Evolutionary conservation across 2,888 invertebrate species (phyloP), one percentile per base, ranked within the genome.

Genomic region (Halictus ligatus): DNA sequence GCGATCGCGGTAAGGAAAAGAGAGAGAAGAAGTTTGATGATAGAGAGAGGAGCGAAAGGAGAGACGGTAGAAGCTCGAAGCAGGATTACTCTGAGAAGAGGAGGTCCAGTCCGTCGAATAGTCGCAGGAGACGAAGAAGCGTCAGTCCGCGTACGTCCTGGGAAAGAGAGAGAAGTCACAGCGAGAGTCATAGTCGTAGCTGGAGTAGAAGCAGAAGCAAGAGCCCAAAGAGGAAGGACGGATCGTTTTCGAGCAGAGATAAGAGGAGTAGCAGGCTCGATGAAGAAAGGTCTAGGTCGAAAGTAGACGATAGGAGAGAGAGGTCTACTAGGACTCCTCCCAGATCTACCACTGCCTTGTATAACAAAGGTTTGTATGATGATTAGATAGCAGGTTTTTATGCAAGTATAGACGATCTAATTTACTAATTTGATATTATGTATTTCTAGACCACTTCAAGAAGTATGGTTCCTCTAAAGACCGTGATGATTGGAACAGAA

Each of bases 181-280:
- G 92, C 78, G 86, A 86, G 43, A 94, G 93, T 77, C 90, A 89
- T 10, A 93, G 93, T 82, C 92, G 92, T 4, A 93, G 94, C 78
- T 93, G 94, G 88, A 94, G 93, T 46, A 88, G 92, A 79, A 95
- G 95, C 80, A 91, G 93, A 12, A 94, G 94, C 71, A 90, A 90
- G 58, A 94, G 94, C 88, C 94, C 94, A 2, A 90, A 92, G 67
- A 92, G 92, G 78, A 93, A 92, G 67, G 90, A 92, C 4, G 94
- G 93, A 2, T 48, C 40, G 81, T 78, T 73, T 18, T 76, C 69
- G 2, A 74, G 67, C 40, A 75, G 84, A 76, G 88, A 91, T 48
- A 85, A 91, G 75, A 84, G 88, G 78, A 75, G 58, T 25, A 90
- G 79, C 40, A 91, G 88, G 77, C 83, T 87, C 5, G 92, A 92